Evolutionary conservation across 1,140 invertebrate genomes (phyloP).

Genomic region (Ruditapes philippinarum): DNA sequence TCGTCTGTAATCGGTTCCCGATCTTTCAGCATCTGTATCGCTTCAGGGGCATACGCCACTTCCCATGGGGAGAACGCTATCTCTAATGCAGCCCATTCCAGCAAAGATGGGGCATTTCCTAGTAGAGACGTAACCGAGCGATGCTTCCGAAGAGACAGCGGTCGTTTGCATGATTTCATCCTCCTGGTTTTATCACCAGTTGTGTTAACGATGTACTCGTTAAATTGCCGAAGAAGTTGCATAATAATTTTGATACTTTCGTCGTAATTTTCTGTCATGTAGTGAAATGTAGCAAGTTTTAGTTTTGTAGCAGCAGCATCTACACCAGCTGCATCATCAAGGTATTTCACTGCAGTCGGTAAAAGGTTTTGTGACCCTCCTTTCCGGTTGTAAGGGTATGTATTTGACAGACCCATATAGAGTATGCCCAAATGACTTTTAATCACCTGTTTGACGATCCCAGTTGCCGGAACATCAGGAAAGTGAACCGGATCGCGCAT

Average conservation of each 20-base stretch:
- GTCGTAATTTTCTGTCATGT: constrained; percentile 59
- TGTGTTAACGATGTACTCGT: constrained; percentile 63
- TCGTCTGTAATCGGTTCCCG: constrained; percentile 47
- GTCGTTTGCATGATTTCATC: constrained; percentile 57
- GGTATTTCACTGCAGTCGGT: constrained; percentile 37
- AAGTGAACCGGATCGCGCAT: constrained; percentile 60
- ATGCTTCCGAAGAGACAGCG: constrained; percentile 42
- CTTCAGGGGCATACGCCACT: constrained; percentile 58
- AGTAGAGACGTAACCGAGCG: constrained; percentile 55
- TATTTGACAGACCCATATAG: constrained; percentile 50
- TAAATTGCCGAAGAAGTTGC: constrained; percentile 62
- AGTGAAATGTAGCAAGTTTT: constrained; percentile 58
- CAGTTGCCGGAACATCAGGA: constrained; percentile 50
- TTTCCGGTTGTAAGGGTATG: constrained; percentile 54
- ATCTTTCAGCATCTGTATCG: constrained; percentile 64
- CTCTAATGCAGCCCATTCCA: constrained; percentile 59
- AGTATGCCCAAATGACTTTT: constrained; percentile 47
- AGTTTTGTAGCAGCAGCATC: constrained; percentile 53
- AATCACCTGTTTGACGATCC: constrained; percentile 38
- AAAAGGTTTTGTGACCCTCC: constrained; percentile 41
- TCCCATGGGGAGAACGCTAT: constrained; percentile 53
- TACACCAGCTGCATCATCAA: constrained; percentile 51
- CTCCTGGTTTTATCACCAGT: constrained; percentile 59
- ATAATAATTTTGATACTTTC: constrained; percentile 63
- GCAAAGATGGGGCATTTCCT: constrained; percentile 53